These are phyloP conservation scores for Diachasma alloeum DNA, from an alignment of 1,140 invertebrate species.

Conservation along the genomic window DNA sequence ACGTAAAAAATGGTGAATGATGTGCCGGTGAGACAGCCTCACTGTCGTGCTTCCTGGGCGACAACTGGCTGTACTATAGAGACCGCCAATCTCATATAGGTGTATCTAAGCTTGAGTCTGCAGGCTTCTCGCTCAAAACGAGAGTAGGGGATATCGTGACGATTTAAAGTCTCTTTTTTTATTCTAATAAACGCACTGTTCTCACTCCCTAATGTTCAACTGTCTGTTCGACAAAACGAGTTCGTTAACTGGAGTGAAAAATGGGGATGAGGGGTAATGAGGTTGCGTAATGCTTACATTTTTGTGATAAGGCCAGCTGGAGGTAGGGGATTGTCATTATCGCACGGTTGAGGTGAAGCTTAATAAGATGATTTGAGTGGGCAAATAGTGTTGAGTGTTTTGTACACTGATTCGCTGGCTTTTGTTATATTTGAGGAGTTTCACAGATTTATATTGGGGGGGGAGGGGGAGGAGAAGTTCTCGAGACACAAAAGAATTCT, in stretches of 20 bases:
- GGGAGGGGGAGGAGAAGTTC: too few relatives aligned
- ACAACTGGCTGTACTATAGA: constrained; percentile 53
- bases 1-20: neutral
- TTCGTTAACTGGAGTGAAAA: too few relatives aligned
- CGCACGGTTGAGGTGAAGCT: neutral
- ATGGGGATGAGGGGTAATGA: neutral
- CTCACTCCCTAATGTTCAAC: too few relatives aligned
- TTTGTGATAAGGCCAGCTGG: neutral
- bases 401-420: neutral
- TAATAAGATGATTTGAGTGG: neutral
- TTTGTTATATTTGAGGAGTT: neutral
- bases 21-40: constrained; percentile 8
- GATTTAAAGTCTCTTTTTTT: neutral
- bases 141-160: constrained; percentile 23
- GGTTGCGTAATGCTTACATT: neutral
- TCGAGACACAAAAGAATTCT: too few relatives aligned
- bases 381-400: neutral
- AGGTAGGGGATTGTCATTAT: neutral
- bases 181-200: neutral
- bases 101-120: constrained; percentile 38
- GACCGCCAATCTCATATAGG: constrained; percentile 52
- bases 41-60: constrained; percentile 46
- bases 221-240: too few relatives aligned
- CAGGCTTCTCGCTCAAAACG: constrained; percentile 32
- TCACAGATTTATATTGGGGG: too few relatives aligned